Base-by-base conservation (phyloP, 2,113 vertebrate species). In the Epinephelus cyanopodus region DNA sequence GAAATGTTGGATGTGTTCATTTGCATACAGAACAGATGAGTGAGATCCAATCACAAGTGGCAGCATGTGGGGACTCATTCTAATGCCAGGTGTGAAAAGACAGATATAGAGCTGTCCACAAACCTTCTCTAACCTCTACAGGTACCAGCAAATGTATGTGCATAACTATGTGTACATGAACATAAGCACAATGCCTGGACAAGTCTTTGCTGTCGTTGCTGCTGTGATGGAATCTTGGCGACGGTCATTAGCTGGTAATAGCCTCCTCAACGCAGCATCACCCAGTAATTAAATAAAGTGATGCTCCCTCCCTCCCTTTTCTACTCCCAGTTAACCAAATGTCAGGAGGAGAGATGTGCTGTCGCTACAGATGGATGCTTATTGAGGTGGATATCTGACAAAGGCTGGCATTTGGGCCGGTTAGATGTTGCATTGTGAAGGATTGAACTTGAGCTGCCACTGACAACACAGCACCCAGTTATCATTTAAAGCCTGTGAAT, bases 281-380 rank as follows among this genome's bases (percentile, higher is more conserved):
- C 23, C 21, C 17, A 21, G 60, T 87, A 75, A 88, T 88, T 90
- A 54, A 76, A 86, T 83, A 61, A 79, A 78, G 76, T 39, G 33
- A 47, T 50, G 61, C 33, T 67, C 42, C 60, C 61, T 42, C 63
- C 58, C n/a, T 68, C 57, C 18, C 48, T 33, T 27, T 45, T 68
- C 17, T 57, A 15, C 66, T 70, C 79, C 48, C 63, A 29, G 67
- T 70, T 75, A 68, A 74, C 81, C 70, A 83, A 70, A 83, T 77
- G 79, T 67, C 69, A 79, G 70, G 63, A 52, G 68, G 19, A 13
- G 42, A 63, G 56, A 69, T 56, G 10, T 25, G 50, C 52, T 18
- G 45, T 17, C 4, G 45, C 57, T 57, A 66, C 57, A 75, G 63
- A 73, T 18, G 60, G 54, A 42, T 18, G 50, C 37, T 45, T 52